Evolutionary conservation across 2,797 vertebrate genomes (phyloP).

Genomic region (Coendou prehensilis): DNA sequence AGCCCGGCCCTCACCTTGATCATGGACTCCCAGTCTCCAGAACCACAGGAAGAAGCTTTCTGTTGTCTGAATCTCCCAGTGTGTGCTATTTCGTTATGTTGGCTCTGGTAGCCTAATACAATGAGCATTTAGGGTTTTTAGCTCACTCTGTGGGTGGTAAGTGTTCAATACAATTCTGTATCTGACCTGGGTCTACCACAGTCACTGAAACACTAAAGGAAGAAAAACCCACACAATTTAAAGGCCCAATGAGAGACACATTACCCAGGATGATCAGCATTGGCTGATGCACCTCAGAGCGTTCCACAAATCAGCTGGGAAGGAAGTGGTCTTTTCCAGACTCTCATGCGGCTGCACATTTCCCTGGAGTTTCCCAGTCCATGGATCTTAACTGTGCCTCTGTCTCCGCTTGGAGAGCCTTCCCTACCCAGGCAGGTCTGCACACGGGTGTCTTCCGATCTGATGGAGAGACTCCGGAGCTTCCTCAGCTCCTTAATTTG

Average conservation of each 20-base stretch:
- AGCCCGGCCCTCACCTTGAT: neutral
- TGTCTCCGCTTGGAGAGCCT: constrained; percentile 50
- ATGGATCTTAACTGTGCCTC: neutral
- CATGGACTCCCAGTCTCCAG: neutral
- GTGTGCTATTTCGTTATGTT: neutral
- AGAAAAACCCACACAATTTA: neutral
- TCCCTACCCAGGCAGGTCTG: neutral
- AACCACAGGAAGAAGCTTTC: neutral
- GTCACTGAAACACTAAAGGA: neutral
- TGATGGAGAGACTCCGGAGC: constrained; percentile 74
- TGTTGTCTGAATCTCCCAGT: neutral
- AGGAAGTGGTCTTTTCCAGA: rapidly evolving
- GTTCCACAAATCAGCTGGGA: rapidly evolving
- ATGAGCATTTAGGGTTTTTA: neutral
- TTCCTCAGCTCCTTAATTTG: constrained; percentile 83
- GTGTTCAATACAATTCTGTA: neutral
- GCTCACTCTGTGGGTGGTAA: neutral
- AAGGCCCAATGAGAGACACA: neutral
- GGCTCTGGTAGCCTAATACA: neutral
- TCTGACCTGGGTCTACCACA: no score
- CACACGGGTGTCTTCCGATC: constrained; percentile 52
- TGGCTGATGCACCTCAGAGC: neutral
- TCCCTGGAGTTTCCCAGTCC: neutral
- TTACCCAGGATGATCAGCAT: neutral
- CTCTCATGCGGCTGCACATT: rapidly evolving